Conservation (phyloP, 1,140 invertebrate species). For the Drosophila kurseongensis region DNA sequence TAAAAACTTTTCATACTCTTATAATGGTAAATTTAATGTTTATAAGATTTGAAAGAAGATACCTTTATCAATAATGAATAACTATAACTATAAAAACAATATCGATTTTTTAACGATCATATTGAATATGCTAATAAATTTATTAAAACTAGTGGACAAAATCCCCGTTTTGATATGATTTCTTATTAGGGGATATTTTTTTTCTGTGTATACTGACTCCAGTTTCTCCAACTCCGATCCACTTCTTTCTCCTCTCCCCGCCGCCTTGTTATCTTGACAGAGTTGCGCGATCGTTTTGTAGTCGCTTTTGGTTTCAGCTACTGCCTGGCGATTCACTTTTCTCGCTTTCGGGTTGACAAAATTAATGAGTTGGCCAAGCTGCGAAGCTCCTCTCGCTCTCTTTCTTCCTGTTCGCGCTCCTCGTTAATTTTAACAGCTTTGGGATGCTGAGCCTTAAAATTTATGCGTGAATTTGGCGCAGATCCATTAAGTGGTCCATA, state of each 20-base stretch:
- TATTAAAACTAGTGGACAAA: too few species aligned
- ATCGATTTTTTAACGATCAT: too few species aligned
- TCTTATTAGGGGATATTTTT: neutral
- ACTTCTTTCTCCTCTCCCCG: slow-evolving; percentile 1
- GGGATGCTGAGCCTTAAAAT: slow-evolving; percentile 67
- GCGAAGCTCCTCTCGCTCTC: slow-evolving; percentile 25
- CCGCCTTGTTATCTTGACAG: slow-evolving; percentile 60
- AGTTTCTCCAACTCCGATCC: slow-evolving; percentile 10
- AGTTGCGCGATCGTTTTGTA: slow-evolving; percentile 74
- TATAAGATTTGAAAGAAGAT: too few species aligned
- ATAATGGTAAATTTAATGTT: too few species aligned
- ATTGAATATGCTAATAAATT: too few species aligned
- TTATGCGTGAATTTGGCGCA: slow-evolving; percentile 84
- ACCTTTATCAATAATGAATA: too few species aligned
- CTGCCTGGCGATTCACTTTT: slow-evolving; percentile 63
- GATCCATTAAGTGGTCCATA: slow-evolving; percentile 83
- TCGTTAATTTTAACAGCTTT: slow-evolving; percentile 79
- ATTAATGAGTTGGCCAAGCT: slow-evolving; percentile 72
- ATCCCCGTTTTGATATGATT: too few species aligned
- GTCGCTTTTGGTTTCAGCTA: slow-evolving; percentile 71
- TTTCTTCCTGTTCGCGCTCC: slow-evolving; percentile 16
- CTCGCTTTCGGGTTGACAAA: slow-evolving; percentile 74
- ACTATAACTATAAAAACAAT: too few species aligned
- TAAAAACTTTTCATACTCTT: too few species aligned
- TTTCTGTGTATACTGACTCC: slow-evolving; percentile 3